Evolutionary conservation across 2,797 vertebrate species (phyloP).

Genomic region (Passerculus sandwichensis): DNA sequence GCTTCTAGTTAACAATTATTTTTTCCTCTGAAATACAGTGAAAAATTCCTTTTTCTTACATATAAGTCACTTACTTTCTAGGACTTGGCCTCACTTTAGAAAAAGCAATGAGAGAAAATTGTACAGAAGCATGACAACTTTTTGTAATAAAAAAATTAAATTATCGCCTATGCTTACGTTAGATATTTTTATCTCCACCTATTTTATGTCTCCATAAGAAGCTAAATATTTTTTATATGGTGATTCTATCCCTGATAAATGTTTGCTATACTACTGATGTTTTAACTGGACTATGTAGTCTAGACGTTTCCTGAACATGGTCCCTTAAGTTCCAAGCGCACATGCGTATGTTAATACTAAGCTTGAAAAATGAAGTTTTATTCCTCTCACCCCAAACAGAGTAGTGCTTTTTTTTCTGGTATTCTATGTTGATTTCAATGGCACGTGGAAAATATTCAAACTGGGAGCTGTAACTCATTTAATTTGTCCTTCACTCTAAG

Average conservation of each 20-base stretch:
- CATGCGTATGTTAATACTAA: not conserved
- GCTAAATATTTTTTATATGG: not conserved
- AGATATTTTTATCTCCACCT: not conserved
- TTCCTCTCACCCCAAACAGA: not conserved
- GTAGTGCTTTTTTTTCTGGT: not conserved
- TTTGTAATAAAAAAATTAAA: not conserved
- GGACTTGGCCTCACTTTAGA: not conserved
- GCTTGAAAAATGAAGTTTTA: conserved; percentile 1
- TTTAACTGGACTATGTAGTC: not conserved
- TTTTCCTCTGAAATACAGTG: not conserved
- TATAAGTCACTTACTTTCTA: not conserved
- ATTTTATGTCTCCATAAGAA: not conserved
- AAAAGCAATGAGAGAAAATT: not conserved
- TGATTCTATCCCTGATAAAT: not conserved
- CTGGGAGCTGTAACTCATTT: not conserved
- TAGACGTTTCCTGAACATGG: not conserved
- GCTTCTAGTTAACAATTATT: not conserved
- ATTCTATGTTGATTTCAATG: not conserved
- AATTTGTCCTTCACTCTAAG: not conserved
- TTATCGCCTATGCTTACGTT: fast-evolving
- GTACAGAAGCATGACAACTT: not conserved
- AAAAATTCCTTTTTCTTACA: not conserved
- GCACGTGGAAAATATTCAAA: not conserved
- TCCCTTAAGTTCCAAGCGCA: not conserved
- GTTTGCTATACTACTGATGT: not conserved